These are phyloP conservation scores for Apaloderma vittatum DNA, from an alignment of 2,113 vertebrate species.

Conservation along the genomic window DNA sequence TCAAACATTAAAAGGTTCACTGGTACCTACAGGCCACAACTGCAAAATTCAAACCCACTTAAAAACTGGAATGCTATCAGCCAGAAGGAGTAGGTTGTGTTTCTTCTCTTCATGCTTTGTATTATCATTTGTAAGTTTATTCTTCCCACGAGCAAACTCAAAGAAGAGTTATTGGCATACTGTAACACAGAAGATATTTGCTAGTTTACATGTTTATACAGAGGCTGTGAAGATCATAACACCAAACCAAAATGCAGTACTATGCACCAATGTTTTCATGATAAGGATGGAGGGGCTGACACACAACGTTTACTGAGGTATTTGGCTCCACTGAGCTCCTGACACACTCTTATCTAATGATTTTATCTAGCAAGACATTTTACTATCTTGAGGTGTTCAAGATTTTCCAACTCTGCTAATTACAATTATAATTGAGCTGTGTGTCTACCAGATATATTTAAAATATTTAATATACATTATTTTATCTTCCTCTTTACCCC, in stretches of 20 bases:
- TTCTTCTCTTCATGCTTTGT: background rate
- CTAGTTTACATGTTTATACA: background rate
- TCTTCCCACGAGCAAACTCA: background rate
- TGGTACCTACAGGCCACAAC: background rate
- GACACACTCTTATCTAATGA: background rate
- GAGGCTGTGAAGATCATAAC: background rate
- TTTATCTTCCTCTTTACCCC: background rate
- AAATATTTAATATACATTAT: no score
- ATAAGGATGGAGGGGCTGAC: background rate
- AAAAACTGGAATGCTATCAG: background rate
- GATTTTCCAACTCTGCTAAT: background rate
- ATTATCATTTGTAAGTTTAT: background rate
- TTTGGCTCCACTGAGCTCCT: background rate
- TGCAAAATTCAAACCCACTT: background rate
- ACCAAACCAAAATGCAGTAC: background rate
- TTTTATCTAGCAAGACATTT: background rate
- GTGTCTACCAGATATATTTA: background rate
- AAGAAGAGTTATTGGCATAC: background rate
- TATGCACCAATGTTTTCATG: background rate
- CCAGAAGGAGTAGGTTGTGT: background rate
- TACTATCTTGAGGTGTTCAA: background rate
- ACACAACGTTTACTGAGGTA: background rate
- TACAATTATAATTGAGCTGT: background rate
- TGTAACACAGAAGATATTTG: background rate
- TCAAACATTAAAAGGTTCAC: background rate